Conservation (phyloP, 1,140 invertebrate genomes). For the Hyphantria cunea region DNA sequence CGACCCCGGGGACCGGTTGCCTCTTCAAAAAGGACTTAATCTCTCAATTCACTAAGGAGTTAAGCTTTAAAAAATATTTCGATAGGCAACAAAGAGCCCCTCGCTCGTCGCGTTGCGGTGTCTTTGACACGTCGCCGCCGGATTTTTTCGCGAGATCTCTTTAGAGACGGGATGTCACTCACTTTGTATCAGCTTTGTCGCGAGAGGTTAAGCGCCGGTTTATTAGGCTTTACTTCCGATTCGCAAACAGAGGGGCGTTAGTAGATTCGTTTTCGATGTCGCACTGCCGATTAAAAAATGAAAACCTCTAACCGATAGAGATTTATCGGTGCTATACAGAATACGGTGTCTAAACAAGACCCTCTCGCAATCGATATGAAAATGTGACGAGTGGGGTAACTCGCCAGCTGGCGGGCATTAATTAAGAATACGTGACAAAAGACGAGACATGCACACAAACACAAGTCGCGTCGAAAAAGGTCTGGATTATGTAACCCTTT, state of each 20-base stretch:
- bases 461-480: constrained; percentile 76
- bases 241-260: constrained; percentile 64
- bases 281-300: constrained; percentile 41
- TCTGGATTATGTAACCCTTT: constrained; percentile 78
- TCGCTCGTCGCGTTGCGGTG: constrained; percentile 60
- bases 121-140: constrained; percentile 77
- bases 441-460: constrained; percentile 78
- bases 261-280: constrained; percentile 53
- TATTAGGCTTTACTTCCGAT: constrained; percentile 75
- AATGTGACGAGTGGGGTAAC: constrained; percentile 74
- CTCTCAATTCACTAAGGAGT: constrained; percentile 81
- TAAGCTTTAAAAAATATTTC: constrained; percentile 81
- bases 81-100: constrained; percentile 74
- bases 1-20: constrained; percentile 73
- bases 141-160: constrained; percentile 77
- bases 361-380: constrained; percentile 73
- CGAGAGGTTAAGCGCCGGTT: constrained; percentile 75
- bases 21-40: constrained; percentile 79
- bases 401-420: constrained; percentile 73
- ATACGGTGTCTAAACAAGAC: constrained; percentile 41
- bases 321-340: constrained; percentile 52
- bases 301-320: constrained; percentile 40
- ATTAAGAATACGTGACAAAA: constrained; percentile 83
- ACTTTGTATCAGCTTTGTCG: constrained; percentile 78
- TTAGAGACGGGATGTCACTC: constrained; percentile 74